Percentiles rank a stretch among this genome's conserved stretches.
phyloP scores from a whole-genome alignment of 2,113 vertebrate species.

The Phycodurus eques region DNA sequence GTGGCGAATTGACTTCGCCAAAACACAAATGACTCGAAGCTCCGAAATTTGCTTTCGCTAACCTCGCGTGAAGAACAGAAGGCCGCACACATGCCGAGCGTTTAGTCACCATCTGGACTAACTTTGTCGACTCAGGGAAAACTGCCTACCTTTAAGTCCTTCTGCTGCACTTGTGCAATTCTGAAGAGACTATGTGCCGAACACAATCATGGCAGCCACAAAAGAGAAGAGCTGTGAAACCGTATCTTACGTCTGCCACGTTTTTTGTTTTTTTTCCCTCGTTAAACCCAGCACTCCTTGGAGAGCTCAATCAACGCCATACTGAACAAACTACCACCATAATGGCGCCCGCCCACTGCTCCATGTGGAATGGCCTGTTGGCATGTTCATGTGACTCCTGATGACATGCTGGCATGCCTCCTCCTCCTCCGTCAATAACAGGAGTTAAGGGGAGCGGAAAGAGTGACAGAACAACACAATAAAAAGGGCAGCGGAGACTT shows the following conservation, averaged over 20 bases:
- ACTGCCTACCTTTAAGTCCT: neutral
- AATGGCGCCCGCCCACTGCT: slow-evolving; percentile 45
- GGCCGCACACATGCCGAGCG: neutral
- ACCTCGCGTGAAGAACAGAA: neutral
- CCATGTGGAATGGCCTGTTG: slow-evolving; percentile 36
- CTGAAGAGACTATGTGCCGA: neutral
- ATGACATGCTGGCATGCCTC: slow-evolving; percentile 25
- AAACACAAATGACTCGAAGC: neutral
- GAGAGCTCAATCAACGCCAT: slow-evolving; percentile 47
- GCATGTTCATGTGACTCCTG: slow-evolving; percentile 10
- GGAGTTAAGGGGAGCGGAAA: neutral
- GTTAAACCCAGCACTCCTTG: slow-evolving; percentile 40
- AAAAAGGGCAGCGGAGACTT: neutral
- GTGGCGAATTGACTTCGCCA: slow-evolving; percentile 1
- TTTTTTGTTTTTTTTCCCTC: neutral
- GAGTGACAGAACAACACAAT: slow-evolving; percentile 22
- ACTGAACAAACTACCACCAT: slow-evolving; percentile 62
- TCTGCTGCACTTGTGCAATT: neutral
- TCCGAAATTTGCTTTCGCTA: neutral
- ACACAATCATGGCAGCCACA: no score
- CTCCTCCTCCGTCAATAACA: slow-evolving; percentile 13
- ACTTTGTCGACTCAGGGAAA: neutral
- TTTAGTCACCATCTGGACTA: neutral
- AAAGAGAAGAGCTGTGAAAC: slow-evolving; percentile 27
- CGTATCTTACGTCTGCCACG: slow-evolving; percentile 13